Conservation (phyloP, 2,113 vertebrate species). For the Hepsetus odoe region DNA sequence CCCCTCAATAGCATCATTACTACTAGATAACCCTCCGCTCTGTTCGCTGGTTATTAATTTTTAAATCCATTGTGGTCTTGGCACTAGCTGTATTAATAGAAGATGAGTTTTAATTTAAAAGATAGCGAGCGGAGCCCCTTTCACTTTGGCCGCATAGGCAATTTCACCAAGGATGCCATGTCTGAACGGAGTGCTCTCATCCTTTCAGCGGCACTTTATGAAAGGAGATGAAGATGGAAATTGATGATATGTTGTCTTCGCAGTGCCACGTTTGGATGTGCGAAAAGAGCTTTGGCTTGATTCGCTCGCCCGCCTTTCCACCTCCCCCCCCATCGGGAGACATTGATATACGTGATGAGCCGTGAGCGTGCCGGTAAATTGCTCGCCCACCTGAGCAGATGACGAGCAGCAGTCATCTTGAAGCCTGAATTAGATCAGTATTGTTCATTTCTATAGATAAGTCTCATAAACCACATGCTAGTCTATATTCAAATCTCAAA, state of each 20-base stretch:
- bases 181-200: conserved; percentile 71
- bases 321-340: neutral
- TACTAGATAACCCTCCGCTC: conserved; percentile 50
- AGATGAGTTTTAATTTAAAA: conserved; percentile 73
- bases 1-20: conserved; percentile 51
- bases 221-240: conserved; percentile 70
- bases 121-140: conserved; percentile 58
- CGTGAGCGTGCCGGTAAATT: neutral
- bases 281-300: conserved; percentile 27
- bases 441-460: neutral
- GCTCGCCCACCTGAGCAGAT: neutral
- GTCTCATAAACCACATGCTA: too few species aligned
- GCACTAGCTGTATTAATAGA: conserved; percentile 72
- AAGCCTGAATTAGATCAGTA: neutral
- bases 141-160: conserved; percentile 65
- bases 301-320: neutral
- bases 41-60: conserved; percentile 78
- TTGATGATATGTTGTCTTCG: conserved; percentile 61
- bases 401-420: neutral
- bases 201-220: conserved; percentile 66
- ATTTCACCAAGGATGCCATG: conserved; percentile 69
- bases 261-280: conserved; percentile 53
- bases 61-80: conserved; percentile 70
- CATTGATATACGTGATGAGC: conserved; percentile 2
- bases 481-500: too few species aligned